These are phyloP conservation scores for Diglossa brunneiventris DNA, from an alignment of 2,113 vertebrate genomes.

Conservation along the genomic window DNA sequence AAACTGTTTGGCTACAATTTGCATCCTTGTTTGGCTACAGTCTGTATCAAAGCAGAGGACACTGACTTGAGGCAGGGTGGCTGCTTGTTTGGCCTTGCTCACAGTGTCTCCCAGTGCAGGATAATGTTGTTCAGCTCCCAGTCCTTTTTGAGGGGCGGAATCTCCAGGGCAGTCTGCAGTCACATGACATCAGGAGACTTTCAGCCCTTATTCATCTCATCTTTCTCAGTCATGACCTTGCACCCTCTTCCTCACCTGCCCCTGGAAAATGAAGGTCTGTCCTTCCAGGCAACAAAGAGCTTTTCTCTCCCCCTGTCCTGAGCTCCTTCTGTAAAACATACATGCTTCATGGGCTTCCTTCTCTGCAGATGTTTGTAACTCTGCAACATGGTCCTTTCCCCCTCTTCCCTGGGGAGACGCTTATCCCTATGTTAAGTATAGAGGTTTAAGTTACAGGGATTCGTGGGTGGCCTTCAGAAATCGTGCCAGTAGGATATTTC, in stretches of 20 bases:
- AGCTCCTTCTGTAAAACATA: background rate
- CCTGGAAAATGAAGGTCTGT: background rate
- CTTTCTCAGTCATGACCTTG: background rate
- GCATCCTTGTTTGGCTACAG: background rate
- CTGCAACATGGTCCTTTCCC: background rate
- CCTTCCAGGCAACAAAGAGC: background rate
- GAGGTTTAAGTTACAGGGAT: background rate
- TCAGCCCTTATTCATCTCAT: background rate
- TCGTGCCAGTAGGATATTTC: background rate
- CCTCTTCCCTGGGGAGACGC: background rate
- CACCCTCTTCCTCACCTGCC: background rate
- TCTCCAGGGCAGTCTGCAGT: background rate
- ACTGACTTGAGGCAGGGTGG: background rate
- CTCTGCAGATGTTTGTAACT: background rate
- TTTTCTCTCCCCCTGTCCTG: background rate
- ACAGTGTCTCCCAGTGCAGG: background rate
- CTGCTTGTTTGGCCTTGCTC: background rate
- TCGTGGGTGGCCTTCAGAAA: slow-evolving; percentile 30
- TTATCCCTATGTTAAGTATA: background rate
- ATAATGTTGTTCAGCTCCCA: background rate
- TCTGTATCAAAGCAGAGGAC: background rate
- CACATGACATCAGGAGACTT: background rate
- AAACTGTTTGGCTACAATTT: background rate
- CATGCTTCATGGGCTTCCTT: background rate
- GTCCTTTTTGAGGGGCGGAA: background rate